Percentiles rank a stretch among this genome's conserved stretches.
phyloP scores from a whole-genome alignment of 2,888 invertebrate species.

The Rhagophthalmus giganteus region DNA sequence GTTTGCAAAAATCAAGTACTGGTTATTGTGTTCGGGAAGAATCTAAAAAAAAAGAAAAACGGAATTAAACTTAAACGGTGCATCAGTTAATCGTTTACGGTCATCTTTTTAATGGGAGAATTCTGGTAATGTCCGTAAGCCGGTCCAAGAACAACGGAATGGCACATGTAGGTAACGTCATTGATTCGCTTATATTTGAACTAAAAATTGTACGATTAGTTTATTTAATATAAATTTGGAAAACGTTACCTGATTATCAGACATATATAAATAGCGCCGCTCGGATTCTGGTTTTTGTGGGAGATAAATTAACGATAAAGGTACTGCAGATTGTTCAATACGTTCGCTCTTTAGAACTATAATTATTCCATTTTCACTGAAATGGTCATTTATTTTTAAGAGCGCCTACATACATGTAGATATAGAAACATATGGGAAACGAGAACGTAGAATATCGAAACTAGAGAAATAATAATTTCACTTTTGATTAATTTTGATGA shows the following conservation, averaged over 20 bases:
- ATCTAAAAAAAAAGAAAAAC: slow-evolving; percentile 50
- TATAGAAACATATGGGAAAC: too few relatives aligned
- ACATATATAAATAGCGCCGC: slow-evolving; percentile 57
- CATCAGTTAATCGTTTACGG: slow-evolving; percentile 44
- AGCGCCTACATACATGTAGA: too few relatives aligned
- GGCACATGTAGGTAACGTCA: slow-evolving; percentile 65
- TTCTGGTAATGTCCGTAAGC: slow-evolving; percentile 60
- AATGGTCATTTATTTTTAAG: background rate
- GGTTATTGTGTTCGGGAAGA: slow-evolving; percentile 46
- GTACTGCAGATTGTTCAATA: slow-evolving; percentile 67
- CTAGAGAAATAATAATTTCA: too few relatives aligned
- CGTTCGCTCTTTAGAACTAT: slow-evolving; percentile 46
- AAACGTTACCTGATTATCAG: slow-evolving; percentile 63
- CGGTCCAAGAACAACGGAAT: slow-evolving; percentile 70
- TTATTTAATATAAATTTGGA: background rate
- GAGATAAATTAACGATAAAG: slow-evolving; percentile 59
- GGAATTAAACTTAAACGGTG: too few relatives aligned
- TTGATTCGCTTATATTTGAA: slow-evolving; percentile 72
- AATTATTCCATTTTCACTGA: slow-evolving; percentile 9
- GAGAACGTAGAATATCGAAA: too few relatives aligned
- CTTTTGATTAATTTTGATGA: too few relatives aligned
- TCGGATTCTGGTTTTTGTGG: slow-evolving; percentile 40
- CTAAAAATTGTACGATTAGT: slow-evolving; percentile 50
- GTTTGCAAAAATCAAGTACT: slow-evolving; percentile 66
- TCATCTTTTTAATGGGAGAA: slow-evolving; percentile 59